A percentile compares a stretch with the other conserved stretches of the same genome.
phyloP scores from a whole-genome alignment of 2,113 vertebrate genomes.

The Corythaeola cristata region DNA sequence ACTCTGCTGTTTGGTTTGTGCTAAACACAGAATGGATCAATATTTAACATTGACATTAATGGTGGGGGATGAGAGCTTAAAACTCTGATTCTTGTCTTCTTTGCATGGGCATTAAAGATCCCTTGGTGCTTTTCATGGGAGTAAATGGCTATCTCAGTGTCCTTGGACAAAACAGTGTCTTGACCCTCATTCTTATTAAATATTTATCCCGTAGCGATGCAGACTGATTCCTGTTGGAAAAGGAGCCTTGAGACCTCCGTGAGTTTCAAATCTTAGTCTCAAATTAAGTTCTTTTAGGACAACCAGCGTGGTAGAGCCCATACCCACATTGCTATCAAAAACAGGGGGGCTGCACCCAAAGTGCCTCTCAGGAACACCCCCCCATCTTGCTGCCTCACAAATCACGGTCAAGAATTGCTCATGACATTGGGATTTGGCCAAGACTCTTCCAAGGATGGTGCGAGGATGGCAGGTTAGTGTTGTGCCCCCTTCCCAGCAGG shows the following conservation, averaged over 20 bases:
- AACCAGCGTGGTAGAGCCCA: neutral
- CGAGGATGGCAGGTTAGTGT: neutral
- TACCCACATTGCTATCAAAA: neutral
- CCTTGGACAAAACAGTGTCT: slow-evolving; percentile 6
- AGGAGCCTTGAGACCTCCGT: neutral
- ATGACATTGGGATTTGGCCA: neutral
- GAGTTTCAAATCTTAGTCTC: neutral
- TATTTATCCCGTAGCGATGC: neutral
- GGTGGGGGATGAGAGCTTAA: slow-evolving; percentile 29
- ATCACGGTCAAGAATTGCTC: neutral
- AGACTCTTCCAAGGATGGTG: neutral
- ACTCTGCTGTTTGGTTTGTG: slow-evolving; percentile 26
- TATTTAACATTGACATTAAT: slow-evolving; percentile 58
- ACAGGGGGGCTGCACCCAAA: neutral
- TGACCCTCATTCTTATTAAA: slow-evolving; percentile 45
- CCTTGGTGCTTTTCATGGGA: neutral
- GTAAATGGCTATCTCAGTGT: neutral
- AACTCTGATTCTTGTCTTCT: neutral
- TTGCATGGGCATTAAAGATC: slow-evolving; percentile 39
- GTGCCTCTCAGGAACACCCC: neutral
- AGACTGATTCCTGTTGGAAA: neutral
- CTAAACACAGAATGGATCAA: slow-evolving; percentile 48
- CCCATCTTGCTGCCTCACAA: accelerated
- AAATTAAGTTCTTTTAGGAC: neutral
- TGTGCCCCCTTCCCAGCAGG: neutral